Evolutionary conservation across 92 coral and sea anemone genomes (phyloP), one percentile per base, ranked within the genome.

Genomic region (Pocillopora grandis): DNA sequence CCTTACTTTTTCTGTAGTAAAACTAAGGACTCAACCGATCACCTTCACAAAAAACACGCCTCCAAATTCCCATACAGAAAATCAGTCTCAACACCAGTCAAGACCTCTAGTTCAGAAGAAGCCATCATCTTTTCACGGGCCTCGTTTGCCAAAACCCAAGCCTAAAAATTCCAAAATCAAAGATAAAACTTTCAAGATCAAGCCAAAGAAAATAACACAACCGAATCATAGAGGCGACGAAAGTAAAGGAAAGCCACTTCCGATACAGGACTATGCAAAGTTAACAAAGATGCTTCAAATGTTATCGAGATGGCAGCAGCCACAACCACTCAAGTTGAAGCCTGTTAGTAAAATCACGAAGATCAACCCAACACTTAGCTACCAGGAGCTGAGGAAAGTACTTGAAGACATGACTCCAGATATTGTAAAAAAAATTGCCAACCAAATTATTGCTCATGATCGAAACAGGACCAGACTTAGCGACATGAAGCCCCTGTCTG

Each of bases 331-430:
- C 31, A 66, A 42, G 62, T 42, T 74, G 21, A 62, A 62, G 12
- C 21, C 72, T 15, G 74, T 19, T 72, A 60, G 19, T 62, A 16
- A 48, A 9, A 56, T n/a, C 42, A 20, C 18, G 13, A 62, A 48
- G 59, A 10, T 62, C 37, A 76, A 56, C 66, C 81, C 82, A 19
- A 48, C 63, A 49, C 76, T 80, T 19, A 76, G 69, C 62, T 76
- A 76, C 58, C 58, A 76, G 56, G 76, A 84, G 59, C 66, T 84
- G 16, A 76, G 76, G 31, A 77, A 66, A 21, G 36, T 84, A 4
- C 88, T 84, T 15, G 81, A 84, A 19, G 88, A 84, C 81, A 65
- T 84, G 82, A 84, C 88, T 60, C 88, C 88, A 55, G 76, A 65
- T 60, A 76, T 84, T 60, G 82, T 84, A 21, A 84, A 84, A 66